A percentile compares a stretch with the other conserved stretches of the same genome.
Conservation (phyloP, 2,797 vertebrate genomes). For the Zenarchopterus dispar region DNA sequence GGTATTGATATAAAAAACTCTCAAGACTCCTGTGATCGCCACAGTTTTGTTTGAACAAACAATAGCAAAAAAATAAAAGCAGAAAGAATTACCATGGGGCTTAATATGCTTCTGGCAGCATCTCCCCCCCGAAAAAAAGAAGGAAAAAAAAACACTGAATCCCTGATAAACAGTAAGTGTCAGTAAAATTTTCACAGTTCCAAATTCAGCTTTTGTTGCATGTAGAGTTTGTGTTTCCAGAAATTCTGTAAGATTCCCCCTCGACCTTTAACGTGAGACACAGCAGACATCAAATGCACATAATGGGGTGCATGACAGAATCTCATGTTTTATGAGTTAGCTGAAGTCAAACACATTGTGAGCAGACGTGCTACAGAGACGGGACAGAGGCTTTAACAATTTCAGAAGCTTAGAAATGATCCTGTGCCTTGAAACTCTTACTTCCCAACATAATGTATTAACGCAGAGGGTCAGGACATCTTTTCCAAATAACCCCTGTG, state of each 20-base stretch:
- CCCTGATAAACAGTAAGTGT: not conserved
- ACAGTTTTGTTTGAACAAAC: slow-evolving; percentile 42
- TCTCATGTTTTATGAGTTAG: not conserved
- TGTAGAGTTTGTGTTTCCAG: not conserved
- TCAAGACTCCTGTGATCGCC: too few relatives aligned
- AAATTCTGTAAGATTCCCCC: not conserved
- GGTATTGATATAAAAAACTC: slow-evolving; percentile 41
- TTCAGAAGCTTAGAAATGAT: too few relatives aligned
- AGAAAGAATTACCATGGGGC: slow-evolving; percentile 4
- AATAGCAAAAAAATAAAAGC: slow-evolving; percentile 56
- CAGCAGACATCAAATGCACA: not conserved
- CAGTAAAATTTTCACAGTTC: not conserved
- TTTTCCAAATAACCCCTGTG: slow-evolving; percentile 17
- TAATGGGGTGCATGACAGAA: not conserved
- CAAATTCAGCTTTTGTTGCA: not conserved
- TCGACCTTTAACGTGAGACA: too few relatives aligned
- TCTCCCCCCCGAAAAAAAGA: too few relatives aligned
- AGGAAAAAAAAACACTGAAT: not conserved
- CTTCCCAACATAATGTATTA: not conserved
- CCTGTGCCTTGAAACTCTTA: too few relatives aligned
- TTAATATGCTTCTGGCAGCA: slow-evolving; percentile 2
- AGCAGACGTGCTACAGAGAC: not conserved
- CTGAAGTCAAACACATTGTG: too few relatives aligned
- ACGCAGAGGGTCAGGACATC: slow-evolving; percentile 28
- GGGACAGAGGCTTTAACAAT: not conserved